phyloP scores from a whole-genome alignment of 2,797 vertebrate species.

The Phrynocephalus forsythii region DNA sequence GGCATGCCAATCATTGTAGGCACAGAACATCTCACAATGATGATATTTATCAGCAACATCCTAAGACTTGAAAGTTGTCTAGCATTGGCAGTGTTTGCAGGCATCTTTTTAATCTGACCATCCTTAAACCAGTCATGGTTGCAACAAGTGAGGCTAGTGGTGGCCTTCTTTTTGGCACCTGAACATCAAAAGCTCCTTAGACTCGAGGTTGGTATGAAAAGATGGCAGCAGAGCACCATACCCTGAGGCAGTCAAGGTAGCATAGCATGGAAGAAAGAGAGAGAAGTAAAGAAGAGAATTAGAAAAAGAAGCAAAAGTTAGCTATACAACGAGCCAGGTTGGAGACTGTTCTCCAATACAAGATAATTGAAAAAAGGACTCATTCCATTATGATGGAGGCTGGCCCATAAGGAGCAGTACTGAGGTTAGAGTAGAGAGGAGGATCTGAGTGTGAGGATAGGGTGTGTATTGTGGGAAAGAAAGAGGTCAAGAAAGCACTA shows the following conservation, averaged over 20 bases:
- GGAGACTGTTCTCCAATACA: no score
- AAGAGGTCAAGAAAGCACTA: no score
- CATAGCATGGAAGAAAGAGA: background rate
- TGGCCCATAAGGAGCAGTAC: no score
- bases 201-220: background rate
- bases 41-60: background rate
- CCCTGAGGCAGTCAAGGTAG: background rate
- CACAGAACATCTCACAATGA: background rate
- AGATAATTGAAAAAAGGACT: no score
- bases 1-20: background rate
- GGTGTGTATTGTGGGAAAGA: no score
- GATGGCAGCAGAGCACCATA: background rate
- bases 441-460: no score
- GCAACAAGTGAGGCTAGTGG: background rate
- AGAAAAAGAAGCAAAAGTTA: no score
- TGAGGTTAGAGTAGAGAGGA: no score
- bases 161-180: background rate
- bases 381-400: no score
- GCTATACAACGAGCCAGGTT: no score
- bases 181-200: background rate
- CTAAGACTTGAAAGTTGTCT: background rate
- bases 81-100: background rate
- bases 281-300: background rate
- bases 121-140: background rate
- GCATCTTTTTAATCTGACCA: background rate